Evolutionary conservation across 2,113 vertebrate genomes (phyloP), one percentile per base, ranked within the genome.

Genomic region (Ophiodon elongatus): DNA sequence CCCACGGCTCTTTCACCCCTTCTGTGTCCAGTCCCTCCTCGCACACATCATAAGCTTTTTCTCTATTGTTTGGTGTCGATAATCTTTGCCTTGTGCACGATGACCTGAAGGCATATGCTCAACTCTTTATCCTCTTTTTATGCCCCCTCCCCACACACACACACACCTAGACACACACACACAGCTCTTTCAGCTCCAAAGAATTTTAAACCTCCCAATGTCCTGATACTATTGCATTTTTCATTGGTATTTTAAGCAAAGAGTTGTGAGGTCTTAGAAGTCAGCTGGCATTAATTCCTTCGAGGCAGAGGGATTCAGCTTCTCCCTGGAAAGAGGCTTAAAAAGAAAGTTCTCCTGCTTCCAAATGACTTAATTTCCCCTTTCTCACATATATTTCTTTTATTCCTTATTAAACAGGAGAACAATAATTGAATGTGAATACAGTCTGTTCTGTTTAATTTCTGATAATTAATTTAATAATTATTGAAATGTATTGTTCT

Each of bases 211-310:
- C 88, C 92, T 85, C 69, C 62, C 67, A 66, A 56, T 80, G 83
- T 92, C 88, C 90, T 89, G 76, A 88, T 83, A 89, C 86, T 84
- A 76, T 89, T 93, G 87, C 88, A 87, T 91, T 93, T 90, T 92
- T 88, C 87, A 88, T 91, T 87, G 90, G 93, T 92, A 94, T 94
- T 93, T 94, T 92, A 93, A 94, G 93, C 83, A 88, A 89, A 88
- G 89, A 85, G 81, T 93, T 90, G 79, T 90, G 88, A 89, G 94
- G 91, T 94, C 92, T 95, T 94, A 94, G 77, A 91, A 94, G 91
- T 95, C 93, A 94, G 94, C 92, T 93, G 92, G 88, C 90, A 90
- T 86, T 91, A 92, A 94, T 95, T 94, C 92, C 91, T 93, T 70
- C 50, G 83, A 92, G 89, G 85, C 85, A n/a, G 78, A 77, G 71